phyloP scores from a whole-genome alignment of 2,888 invertebrate species.

The Ypsolopha scabrella region DNA sequence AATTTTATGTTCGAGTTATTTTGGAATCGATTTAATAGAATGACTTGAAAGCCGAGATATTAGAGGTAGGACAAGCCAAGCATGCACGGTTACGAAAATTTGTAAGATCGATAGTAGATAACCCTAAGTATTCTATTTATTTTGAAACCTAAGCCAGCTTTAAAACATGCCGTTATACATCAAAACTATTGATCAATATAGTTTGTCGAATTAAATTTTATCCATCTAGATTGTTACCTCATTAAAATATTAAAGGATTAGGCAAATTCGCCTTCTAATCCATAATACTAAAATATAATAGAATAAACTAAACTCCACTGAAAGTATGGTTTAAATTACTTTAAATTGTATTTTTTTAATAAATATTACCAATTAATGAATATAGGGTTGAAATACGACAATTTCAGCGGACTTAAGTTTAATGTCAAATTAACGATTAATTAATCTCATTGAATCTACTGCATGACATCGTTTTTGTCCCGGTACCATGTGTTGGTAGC shows the following conservation, averaged over 20 bases:
- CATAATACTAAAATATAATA: neutral
- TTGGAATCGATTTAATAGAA: slow-evolving; percentile 3
- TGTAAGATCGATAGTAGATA: neutral
- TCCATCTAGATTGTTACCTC: slow-evolving; percentile 2
- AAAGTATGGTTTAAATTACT: neutral
- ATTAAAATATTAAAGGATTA: slow-evolving; percentile 2
- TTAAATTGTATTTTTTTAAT: neutral
- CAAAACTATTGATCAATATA: neutral
- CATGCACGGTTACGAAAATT: slow-evolving; percentile 3
- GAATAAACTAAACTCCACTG: neutral
- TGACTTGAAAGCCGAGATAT: slow-evolving; percentile 13
- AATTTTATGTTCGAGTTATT: neutral
- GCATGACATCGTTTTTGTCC: slow-evolving; percentile 26
- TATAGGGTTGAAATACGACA: neutral
- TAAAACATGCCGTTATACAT: slow-evolving; percentile 41
- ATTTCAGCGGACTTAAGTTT: neutral
- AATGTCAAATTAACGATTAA: neutral
- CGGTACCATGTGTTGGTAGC: slow-evolving; percentile 46
- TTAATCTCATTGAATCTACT: slow-evolving; percentile 19
- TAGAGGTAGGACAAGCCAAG: slow-evolving; percentile 18
- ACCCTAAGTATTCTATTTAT: neutral
- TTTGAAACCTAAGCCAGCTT: slow-evolving; percentile 7
- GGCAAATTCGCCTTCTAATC: neutral
- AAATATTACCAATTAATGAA: neutral
- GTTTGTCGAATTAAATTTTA: neutral